Evolutionary conservation across 1,140 invertebrate genomes (phyloP).

Genomic region (Pseudomyrmex cubaensis): DNA sequence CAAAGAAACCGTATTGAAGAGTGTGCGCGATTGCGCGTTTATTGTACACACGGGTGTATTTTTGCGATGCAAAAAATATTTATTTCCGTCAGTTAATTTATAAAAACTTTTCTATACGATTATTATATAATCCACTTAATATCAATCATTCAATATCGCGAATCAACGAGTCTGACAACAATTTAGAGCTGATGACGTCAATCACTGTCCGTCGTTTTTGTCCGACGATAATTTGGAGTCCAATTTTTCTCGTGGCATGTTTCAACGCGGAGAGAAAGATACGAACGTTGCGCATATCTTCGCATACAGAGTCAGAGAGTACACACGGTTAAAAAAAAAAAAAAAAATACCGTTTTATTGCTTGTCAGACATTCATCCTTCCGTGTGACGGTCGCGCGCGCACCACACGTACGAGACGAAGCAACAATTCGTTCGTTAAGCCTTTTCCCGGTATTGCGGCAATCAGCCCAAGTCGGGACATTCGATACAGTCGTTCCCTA

Average conservation of each 20-base stretch:
- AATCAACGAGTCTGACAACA: constrained; percentile 30
- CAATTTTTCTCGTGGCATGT: constrained; percentile 15
- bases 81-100: constrained; percentile 25
- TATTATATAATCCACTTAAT: constrained; percentile 30
- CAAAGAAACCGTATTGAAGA: background rate
- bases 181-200: constrained; percentile 49
- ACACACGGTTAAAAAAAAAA: background rate
- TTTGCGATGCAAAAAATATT: background rate
- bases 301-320: background rate
- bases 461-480: constrained; percentile 69
- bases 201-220: constrained; percentile 47
- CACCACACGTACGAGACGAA: constrained; percentile 56
- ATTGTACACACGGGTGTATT: background rate
- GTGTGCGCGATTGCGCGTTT: background rate
- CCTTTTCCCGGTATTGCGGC: constrained; percentile 73
- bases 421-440: constrained; percentile 74
- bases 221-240: background rate
- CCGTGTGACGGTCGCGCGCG: constrained; percentile 62
- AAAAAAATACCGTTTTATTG: constrained; percentile 54
- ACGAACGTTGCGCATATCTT: constrained; percentile 31
- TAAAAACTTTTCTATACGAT: background rate
- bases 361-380: constrained; percentile 71
- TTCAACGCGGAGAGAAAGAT: constrained; percentile 3
- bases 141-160: constrained; percentile 36
- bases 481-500: constrained; percentile 69